These are phyloP conservation scores for Lithophane semibrunnea DNA, from an alignment of 2,888 invertebrate genomes.

Conservation along the genomic window DNA sequence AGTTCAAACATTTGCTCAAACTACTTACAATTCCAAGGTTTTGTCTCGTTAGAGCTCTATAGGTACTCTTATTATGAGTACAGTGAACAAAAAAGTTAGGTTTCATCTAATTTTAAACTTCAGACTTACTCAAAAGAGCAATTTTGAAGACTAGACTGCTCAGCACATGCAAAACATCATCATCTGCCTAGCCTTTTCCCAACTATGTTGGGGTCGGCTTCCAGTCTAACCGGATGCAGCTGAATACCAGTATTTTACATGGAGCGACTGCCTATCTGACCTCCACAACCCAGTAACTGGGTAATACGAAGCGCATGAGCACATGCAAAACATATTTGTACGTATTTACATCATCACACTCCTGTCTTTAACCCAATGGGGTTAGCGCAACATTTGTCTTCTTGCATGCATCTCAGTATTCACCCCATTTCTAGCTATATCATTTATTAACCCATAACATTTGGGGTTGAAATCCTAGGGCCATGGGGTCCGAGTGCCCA, in stretches of 20 bases:
- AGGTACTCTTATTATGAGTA: constrained; percentile 31
- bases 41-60: constrained; percentile 52
- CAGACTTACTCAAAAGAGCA: neutral
- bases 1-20: constrained; percentile 63
- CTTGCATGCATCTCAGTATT: neutral
- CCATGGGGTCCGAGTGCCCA: too few species aligned
- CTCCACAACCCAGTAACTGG: too few species aligned
- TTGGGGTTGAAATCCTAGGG: too few species aligned
- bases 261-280: too few species aligned
- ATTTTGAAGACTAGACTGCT: neutral
- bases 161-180: neutral
- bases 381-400: neutral
- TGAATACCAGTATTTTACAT: too few species aligned
- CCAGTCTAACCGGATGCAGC: too few species aligned
- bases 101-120: neutral
- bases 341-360: neutral
- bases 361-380: neutral
- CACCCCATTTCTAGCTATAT: neutral
- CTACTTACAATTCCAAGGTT: constrained; percentile 66
- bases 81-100: constrained; percentile 7
- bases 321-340: neutral
- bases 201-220: too few species aligned
- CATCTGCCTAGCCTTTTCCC: too few species aligned
- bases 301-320: too few species aligned
- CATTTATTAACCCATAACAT: too few species aligned